A percentile compares a stretch with the other conserved stretches of the same genome.
Evolutionary conservation across 2,888 invertebrate genomes (phyloP).

Genomic region (Phymatocera aterrima): DNA sequence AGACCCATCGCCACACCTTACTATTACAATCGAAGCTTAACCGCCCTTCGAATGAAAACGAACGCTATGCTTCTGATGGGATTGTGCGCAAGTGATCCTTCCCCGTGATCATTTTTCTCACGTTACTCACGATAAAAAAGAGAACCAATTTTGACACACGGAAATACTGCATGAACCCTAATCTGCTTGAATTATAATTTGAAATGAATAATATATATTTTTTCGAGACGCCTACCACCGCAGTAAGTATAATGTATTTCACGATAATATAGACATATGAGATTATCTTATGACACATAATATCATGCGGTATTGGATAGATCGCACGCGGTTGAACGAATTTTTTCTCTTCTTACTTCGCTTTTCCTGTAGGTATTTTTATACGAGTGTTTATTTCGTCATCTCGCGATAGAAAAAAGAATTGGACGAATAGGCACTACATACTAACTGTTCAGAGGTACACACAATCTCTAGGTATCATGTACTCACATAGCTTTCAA

Average conservation of each 20-base stretch:
- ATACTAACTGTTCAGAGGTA: neutral
- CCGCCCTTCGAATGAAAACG: neutral
- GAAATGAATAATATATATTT: neutral
- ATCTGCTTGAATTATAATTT: too few relatives aligned
- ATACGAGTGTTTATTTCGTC: constrained; percentile 9
- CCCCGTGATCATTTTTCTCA: neutral
- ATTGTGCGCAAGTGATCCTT: neutral
- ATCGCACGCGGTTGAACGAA: constrained; percentile 14
- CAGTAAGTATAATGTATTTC: neutral
- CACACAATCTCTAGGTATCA: neutral
- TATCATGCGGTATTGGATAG: neutral
- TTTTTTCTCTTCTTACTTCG: neutral
- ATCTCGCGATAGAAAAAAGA: neutral
- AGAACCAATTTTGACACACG: too few relatives aligned
- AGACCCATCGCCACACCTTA: neutral
- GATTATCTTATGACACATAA: too few relatives aligned
- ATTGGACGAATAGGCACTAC: neutral
- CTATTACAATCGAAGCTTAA: too few relatives aligned
- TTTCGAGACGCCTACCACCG: neutral
- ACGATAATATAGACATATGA: neutral
- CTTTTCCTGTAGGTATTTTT: constrained; percentile 13
- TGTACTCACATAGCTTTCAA: constrained; percentile 5
- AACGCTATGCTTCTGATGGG: neutral
- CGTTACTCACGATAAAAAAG: neutral
- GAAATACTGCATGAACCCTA: too few relatives aligned